Percentiles rank a stretch among this genome's conserved stretches.
phyloP scores from a whole-genome alignment of 2,888 invertebrate species.

The Meteorus cinctellus region DNA sequence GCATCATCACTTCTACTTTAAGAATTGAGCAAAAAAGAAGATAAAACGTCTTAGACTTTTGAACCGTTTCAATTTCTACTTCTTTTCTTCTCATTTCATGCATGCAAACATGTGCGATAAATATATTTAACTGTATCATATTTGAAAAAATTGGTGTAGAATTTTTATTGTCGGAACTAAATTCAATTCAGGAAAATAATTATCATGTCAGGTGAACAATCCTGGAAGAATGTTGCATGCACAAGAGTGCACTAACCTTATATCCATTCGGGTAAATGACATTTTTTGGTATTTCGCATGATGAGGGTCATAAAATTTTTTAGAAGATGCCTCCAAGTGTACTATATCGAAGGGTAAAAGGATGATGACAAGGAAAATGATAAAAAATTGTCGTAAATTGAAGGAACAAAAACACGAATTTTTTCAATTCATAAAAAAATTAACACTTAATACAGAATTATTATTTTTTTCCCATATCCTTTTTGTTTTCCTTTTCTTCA shows the following conservation, averaged over 20 bases:
- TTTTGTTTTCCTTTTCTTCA: background rate
- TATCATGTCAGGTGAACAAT: slow-evolving; percentile 3
- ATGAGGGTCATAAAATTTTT: background rate
- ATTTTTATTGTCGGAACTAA: no score
- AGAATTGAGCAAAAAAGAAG: background rate
- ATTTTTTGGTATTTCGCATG: background rate
- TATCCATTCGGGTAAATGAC: background rate
- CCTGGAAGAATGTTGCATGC: background rate
- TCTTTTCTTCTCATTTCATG: background rate
- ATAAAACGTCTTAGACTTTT: background rate
- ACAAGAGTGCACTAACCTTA: background rate
- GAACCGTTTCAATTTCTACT: background rate
- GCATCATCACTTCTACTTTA: background rate
- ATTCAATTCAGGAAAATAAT: no score
- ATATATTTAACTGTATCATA: background rate
- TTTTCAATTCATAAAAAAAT: background rate
- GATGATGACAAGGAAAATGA: background rate
- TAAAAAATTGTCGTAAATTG: background rate
- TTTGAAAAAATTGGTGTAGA: background rate
- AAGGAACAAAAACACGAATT: background rate
- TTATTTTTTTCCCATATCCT: background rate
- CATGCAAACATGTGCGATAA: background rate
- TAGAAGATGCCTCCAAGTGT: background rate
- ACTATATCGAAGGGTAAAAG: background rate
- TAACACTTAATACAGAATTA: background rate